A percentile compares a stretch with the other conserved stretches of the same genome.
These are phyloP conservation scores for Oncorhynchus mykiss DNA, from an alignment of 2,113 vertebrate genomes.

Conservation along the genomic window DNA sequence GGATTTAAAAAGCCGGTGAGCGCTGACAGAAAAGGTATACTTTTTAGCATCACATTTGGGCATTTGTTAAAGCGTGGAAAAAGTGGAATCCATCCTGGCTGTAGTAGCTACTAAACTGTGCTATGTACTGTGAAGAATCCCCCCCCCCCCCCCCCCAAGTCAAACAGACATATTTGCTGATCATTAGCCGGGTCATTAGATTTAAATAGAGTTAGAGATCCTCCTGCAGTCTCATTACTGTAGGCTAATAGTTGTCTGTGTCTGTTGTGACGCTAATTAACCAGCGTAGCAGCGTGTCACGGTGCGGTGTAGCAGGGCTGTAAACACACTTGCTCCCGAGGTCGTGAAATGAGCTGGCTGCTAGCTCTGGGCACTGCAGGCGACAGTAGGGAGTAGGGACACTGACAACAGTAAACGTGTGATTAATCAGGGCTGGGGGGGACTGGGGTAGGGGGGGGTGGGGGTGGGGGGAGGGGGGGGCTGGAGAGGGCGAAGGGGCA, in stretches of 20 bases:
- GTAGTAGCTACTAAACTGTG: too few species aligned
- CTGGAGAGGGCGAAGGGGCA: conserved; percentile 45
- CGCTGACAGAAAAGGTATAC: conserved; percentile 8
- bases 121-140: conserved; percentile 14
- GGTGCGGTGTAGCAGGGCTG: conserved; percentile 16
- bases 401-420: conserved; percentile 58
- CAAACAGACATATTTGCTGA: conserved; percentile 67
- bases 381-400: conserved; percentile 40
- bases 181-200: conserved; percentile 72
- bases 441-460: conserved; percentile 34
- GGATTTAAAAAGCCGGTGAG: background rate
- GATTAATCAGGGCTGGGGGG: conserved; percentile 68
- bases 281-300: conserved; percentile 45
- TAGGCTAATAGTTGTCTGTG: conserved; percentile 48
- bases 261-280: conserved; percentile 70
- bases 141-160: conserved; percentile 36
- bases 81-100: background rate
- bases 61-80: background rate
- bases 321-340: conserved; percentile 61
- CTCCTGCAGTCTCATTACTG: conserved; percentile 58
- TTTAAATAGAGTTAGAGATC: conserved; percentile 59
- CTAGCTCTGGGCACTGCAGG: conserved; percentile 24
- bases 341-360: conserved; percentile 61
- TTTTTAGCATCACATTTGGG: conserved; percentile 3
- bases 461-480: conserved; percentile 18